Conservation (phyloP, 2,888 invertebrate species). For the Melitaea athalia region DNA sequence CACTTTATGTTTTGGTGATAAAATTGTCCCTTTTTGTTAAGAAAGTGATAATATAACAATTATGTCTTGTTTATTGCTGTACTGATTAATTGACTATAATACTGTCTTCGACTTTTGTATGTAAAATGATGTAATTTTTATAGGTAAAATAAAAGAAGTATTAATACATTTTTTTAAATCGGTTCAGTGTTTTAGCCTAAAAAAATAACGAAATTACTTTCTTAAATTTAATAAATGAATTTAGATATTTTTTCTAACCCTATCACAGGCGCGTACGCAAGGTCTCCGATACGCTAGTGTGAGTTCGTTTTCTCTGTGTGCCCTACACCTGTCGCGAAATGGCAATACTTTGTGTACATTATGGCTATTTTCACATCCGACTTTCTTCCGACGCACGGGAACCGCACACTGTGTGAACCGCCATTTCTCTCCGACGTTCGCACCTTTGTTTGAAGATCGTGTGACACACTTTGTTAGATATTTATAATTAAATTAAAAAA, state of each 20-base stretch:
- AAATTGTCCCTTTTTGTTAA: too few species aligned
- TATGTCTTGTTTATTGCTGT: too few species aligned
- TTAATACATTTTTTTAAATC: too few species aligned
- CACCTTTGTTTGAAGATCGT: conserved; percentile 71
- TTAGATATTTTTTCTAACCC: conserved; percentile 45
- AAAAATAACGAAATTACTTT: too few species aligned
- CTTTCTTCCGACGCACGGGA: conserved; percentile 65
- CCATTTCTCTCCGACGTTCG: conserved; percentile 56
- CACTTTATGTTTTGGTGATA: background rate
- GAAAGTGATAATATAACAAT: too few species aligned
- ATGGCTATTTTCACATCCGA: conserved; percentile 80
- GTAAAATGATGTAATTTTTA: too few species aligned
- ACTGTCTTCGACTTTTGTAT: too few species aligned
- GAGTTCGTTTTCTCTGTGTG: conserved; percentile 58
- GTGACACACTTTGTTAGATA: conserved; percentile 44
- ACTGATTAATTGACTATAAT: too few species aligned
- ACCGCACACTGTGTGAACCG: conserved; percentile 43
- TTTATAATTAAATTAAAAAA: too few species aligned
- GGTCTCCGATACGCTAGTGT: conserved; percentile 43
- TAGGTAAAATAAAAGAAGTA: too few species aligned
- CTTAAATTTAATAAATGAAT: background rate
- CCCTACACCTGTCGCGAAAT: conserved; percentile 64
- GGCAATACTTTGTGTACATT: conserved; percentile 67
- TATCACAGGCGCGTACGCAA: conserved; percentile 46
- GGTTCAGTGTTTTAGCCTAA: too few species aligned